Percentiles rank a stretch among this genome's conserved stretches.
Conservation (phyloP, 2,888 invertebrate species). For the Mystacides longicornis region DNA sequence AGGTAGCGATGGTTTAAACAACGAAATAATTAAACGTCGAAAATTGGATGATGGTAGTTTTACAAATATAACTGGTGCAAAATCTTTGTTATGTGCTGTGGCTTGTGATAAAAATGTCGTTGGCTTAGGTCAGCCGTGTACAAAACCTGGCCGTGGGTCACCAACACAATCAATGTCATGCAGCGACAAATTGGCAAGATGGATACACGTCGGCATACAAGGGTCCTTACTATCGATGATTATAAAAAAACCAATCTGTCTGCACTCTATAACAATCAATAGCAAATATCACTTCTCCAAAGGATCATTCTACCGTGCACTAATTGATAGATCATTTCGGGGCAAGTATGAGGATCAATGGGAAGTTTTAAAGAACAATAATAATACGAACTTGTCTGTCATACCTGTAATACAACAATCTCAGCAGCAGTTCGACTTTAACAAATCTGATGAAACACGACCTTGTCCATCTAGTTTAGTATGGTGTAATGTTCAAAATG, state of each 20-base stretch:
- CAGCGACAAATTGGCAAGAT: constrained; percentile 88
- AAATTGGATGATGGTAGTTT: constrained; percentile 27
- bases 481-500: constrained; percentile 47
- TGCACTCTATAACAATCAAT: constrained; percentile 65
- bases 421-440: constrained; percentile 36
- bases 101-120: constrained; percentile 38
- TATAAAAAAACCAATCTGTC: constrained; percentile 57
- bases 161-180: constrained; percentile 85
- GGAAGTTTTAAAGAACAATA: neutral
- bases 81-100: constrained; percentile 43
- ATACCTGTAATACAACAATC: constrained; percentile 29
- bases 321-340: constrained; percentile 36
- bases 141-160: constrained; percentile 87
- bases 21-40: constrained; percentile 28
- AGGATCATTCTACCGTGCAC: constrained; percentile 50
- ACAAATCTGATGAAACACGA: constrained; percentile 34
- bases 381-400: constrained; percentile 13
- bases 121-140: constrained; percentile 62
- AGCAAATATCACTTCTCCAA: constrained; percentile 56
- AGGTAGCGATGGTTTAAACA: neutral
- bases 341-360: constrained; percentile 2
- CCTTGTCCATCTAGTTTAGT: constrained; percentile 55
- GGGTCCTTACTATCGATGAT: constrained; percentile 70
- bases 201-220: constrained; percentile 81
- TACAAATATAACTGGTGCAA: constrained; percentile 78